Conservation (phyloP, 2,888 invertebrate species). For the Serripes groenlandicus region DNA sequence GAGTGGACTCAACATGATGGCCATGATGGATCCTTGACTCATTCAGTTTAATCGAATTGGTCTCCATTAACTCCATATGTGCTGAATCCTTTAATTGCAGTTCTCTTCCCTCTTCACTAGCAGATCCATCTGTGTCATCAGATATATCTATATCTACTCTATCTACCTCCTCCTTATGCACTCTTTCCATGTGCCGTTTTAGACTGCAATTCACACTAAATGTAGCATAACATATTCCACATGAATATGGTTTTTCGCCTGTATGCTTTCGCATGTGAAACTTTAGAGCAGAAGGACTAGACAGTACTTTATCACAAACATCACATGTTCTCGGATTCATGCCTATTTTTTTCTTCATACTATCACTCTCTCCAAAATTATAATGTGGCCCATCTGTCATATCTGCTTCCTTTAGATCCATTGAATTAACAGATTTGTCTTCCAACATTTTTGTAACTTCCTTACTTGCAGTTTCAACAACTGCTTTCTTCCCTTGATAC, state of each 20-base stretch:
- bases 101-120: background rate
- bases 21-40: too few relatives aligned
- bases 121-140: background rate
- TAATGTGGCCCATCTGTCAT: background rate
- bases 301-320: conserved; percentile 22
- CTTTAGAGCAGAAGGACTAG: conserved; percentile 26
- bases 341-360: conserved; percentile 2
- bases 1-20: too few relatives aligned
- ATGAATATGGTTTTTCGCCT: conserved; percentile 5
- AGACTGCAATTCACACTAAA: conserved; percentile 16
- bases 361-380: background rate
- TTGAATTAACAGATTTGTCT: background rate
- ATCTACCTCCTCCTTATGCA: conserved; percentile 3
- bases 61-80: background rate
- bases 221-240: background rate
- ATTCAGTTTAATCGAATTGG: too few relatives aligned
- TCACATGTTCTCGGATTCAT: background rate
- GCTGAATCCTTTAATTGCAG: background rate
- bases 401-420: background rate
- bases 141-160: background rate
- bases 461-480: background rate
- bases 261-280: conserved; percentile 21
- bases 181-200: conserved; percentile 2
- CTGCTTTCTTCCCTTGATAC: background rate
- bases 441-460: background rate